These are phyloP conservation scores for Sinocyclocheilus grahami DNA, from an alignment of 2,113 vertebrate species.

Conservation along the genomic window DNA sequence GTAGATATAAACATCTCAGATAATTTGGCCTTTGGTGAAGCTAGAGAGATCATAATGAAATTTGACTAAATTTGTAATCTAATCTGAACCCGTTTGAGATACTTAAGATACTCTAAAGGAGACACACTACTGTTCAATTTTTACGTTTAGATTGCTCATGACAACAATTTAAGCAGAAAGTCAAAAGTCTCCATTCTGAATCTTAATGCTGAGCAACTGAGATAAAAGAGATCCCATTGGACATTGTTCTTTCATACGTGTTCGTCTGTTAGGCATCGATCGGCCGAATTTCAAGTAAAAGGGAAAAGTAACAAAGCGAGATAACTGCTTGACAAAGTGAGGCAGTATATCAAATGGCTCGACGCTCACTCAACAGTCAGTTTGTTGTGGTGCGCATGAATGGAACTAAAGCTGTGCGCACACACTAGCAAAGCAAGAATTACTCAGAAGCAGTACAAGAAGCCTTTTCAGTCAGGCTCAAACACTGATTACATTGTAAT, in stretches of 20 bases:
- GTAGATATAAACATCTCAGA: not conserved
- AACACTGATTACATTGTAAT: slow-evolving; percentile 81
- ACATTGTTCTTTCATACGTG: not conserved
- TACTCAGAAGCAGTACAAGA: slow-evolving; percentile 73
- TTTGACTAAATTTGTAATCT: not conserved
- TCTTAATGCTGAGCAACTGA: not conserved
- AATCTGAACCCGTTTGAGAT: not conserved
- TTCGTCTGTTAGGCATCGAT: slow-evolving; percentile 37
- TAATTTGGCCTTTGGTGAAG: not conserved
- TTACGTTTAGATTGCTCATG: not conserved
- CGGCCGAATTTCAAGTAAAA: slow-evolving; percentile 57
- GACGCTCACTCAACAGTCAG: slow-evolving; percentile 77
- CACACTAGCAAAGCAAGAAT: slow-evolving; percentile 70
- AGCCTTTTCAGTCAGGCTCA: slow-evolving; percentile 75
- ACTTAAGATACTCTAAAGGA: not conserved
- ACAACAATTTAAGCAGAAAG: not conserved
- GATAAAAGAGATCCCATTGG: not conserved
- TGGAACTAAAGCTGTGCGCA: slow-evolving; percentile 74
- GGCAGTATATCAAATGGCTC: slow-evolving; percentile 77
- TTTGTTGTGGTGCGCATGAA: slow-evolving; percentile 75
- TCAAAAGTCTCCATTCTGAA: not conserved
- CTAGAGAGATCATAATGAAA: not conserved
- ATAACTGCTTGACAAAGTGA: slow-evolving; percentile 69
- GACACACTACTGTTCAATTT: not conserved
- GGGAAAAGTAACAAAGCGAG: slow-evolving; percentile 64